These are phyloP conservation scores for Leptodirus hochenwartii DNA, from an alignment of 2,888 invertebrate genomes.

Conservation along the genomic window DNA sequence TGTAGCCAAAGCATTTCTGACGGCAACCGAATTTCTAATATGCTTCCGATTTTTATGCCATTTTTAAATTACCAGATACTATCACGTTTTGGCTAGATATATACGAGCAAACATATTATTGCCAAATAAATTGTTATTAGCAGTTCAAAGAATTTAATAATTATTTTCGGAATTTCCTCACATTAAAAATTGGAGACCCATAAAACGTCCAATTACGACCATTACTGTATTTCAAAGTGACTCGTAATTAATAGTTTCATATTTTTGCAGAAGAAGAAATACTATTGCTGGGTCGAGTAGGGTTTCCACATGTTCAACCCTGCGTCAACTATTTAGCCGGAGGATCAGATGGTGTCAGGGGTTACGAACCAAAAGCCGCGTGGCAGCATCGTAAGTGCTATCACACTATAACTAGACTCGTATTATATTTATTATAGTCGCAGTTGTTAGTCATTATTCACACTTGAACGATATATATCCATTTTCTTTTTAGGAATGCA, in stretches of 20 bases:
- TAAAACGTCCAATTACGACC: too few relatives aligned
- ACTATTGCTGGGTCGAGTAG: constrained; percentile 40
- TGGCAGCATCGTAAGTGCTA: constrained; percentile 58
- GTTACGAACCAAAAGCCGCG: constrained; percentile 56
- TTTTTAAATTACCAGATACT: too few relatives aligned
- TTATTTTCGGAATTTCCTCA: too few relatives aligned
- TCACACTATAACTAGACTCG: neutral
- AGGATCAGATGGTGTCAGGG: constrained; percentile 40
- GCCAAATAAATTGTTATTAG: too few relatives aligned
- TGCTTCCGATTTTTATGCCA: too few relatives aligned
- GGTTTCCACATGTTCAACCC: constrained; percentile 46
- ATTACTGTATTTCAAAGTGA: too few relatives aligned
- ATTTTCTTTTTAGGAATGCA: constrained; percentile 62
- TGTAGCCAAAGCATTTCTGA: too few relatives aligned
- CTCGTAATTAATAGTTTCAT: constrained; percentile 1
- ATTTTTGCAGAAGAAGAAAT: constrained; percentile 45
- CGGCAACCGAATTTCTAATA: too few relatives aligned
- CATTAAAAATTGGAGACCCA: too few relatives aligned
- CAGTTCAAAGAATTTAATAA: too few relatives aligned
- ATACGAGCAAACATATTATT: too few relatives aligned
- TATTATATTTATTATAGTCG: neutral
- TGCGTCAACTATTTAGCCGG: constrained; percentile 69
- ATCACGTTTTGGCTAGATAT: too few relatives aligned
- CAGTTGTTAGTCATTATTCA: constrained; percentile 1
- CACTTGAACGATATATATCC: neutral